Evolutionary conservation across 2,113 vertebrate species (phyloP).

Genomic region (Pyxicephalus adspersus): DNA sequence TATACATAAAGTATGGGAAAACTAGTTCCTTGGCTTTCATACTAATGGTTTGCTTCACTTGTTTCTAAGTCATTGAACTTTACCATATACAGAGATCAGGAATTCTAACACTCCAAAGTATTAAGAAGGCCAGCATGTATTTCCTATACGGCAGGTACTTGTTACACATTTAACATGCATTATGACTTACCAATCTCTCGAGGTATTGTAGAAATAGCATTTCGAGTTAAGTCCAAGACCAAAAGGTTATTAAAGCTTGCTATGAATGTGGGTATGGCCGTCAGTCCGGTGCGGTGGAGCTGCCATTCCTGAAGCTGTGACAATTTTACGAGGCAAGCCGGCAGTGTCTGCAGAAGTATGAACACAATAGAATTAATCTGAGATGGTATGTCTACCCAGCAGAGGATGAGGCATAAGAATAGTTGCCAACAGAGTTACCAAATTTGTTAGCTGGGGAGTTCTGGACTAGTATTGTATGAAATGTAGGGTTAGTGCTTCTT

Average conservation of each 20-base stretch:
- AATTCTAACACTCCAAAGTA: too few relatives aligned
- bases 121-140: too few relatives aligned
- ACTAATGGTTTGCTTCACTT: too few relatives aligned
- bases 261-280: constrained; percentile 87
- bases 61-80: too few relatives aligned
- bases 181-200: constrained; percentile 84
- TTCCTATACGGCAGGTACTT: background rate
- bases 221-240: constrained; percentile 90
- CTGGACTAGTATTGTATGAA: too few relatives aligned
- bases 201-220: constrained; percentile 83
- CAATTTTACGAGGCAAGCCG: constrained; percentile 83
- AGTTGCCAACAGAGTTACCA: too few relatives aligned
- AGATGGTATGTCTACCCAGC: background rate
- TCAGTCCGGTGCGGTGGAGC: constrained; percentile 85
- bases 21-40: too few relatives aligned
- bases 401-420: too few relatives aligned
- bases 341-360: constrained; percentile 76
- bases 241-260: constrained; percentile 85
- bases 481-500: too few relatives aligned
- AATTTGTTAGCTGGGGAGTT: too few relatives aligned
- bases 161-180: background rate
- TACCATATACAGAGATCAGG: too few relatives aligned
- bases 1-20: background rate
- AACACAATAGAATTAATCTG: background rate
- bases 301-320: constrained; percentile 92